Conservation (phyloP, 1,140 invertebrate genomes). For the Ooceraea biroi region DNA sequence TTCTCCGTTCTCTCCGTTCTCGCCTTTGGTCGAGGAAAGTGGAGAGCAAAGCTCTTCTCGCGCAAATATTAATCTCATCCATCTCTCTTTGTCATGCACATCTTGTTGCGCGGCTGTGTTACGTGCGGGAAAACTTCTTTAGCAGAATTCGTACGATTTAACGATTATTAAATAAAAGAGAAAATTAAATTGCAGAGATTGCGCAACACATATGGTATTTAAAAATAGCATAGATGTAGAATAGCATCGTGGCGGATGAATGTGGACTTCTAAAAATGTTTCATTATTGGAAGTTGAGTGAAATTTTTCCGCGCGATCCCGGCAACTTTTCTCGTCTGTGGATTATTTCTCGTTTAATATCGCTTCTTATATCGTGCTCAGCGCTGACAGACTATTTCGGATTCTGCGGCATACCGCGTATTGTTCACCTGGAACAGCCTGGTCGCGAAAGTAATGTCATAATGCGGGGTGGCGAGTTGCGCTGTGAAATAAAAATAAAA, state of each 20-base stretch:
- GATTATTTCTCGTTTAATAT: conserved; percentile 64
- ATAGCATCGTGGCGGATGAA: not conserved
- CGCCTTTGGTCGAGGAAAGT: conserved; percentile 1
- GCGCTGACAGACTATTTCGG: conserved; percentile 49
- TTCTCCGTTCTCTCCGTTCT: not conserved
- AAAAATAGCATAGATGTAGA: not conserved
- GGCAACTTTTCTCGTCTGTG: conserved; percentile 35
- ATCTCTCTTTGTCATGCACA: not conserved
- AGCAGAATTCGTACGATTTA: not conserved
- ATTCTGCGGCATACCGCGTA: conserved; percentile 56
- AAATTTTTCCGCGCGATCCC: conserved; percentile 41
- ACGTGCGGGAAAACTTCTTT: not conserved
- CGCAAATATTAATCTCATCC: conserved; percentile 2
- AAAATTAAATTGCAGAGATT: not conserved
- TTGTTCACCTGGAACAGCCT: conserved; percentile 59
- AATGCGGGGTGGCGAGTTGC: conserved; percentile 38
- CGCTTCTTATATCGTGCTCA: conserved; percentile 59
- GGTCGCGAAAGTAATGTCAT: conserved; percentile 60
- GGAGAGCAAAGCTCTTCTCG: not conserved
- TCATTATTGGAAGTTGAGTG: conserved; percentile 52
- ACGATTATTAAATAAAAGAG: conserved; percentile 13
- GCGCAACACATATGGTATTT: not conserved
- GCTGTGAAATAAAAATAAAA: conserved; percentile 41
- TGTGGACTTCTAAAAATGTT: conserved; percentile 42
- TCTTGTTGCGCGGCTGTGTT: not conserved